These are phyloP conservation scores for Philereme transversata DNA, from an alignment of 2,888 invertebrate species.

Conservation along the genomic window DNA sequence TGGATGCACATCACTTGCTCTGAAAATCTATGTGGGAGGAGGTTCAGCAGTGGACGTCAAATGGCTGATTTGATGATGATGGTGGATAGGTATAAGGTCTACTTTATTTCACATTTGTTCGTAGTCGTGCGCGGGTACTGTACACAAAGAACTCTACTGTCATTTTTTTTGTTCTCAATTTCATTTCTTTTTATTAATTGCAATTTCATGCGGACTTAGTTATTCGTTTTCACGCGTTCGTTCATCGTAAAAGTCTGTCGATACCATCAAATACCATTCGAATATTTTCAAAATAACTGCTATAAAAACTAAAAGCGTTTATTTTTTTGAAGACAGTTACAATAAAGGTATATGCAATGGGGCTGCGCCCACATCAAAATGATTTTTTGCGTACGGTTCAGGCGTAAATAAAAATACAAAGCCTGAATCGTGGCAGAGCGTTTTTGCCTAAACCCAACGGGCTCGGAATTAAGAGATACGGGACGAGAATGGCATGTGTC, in stretches of 20 bases:
- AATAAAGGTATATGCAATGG: conserved; percentile 22
- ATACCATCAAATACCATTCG: conserved; percentile 17
- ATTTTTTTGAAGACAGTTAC: conserved; percentile 21
- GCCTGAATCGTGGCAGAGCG: conserved; percentile 43
- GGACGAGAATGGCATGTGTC: conserved; percentile 53
- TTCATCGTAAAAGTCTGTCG: conserved; percentile 17
- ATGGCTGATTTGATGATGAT: too few relatives aligned
- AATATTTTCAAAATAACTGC: conserved; percentile 13
- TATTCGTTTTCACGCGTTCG: neutral
- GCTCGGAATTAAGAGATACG: conserved; percentile 50
- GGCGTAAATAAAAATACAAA: conserved; percentile 53
- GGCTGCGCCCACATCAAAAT: conserved; percentile 27
- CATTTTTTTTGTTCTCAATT: conserved; percentile 12
- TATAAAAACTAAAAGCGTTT: conserved; percentile 22
- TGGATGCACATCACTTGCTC: too few relatives aligned
- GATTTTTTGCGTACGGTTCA: conserved; percentile 31
- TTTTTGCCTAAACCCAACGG: conserved; percentile 47
- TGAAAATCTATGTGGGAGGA: too few relatives aligned
- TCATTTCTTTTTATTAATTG: conserved; percentile 17
- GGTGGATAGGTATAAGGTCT: too few relatives aligned
- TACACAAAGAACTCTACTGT: neutral
- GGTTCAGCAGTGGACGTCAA: too few relatives aligned
- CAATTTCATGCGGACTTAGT: conserved; percentile 10
- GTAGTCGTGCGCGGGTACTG: too few relatives aligned
- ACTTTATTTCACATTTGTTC: too few relatives aligned